A percentile compares a stretch with the other conserved stretches of the same genome.
These are phyloP conservation scores for Arenaria interpres DNA, from an alignment of 2,113 vertebrate species.

Conservation along the genomic window DNA sequence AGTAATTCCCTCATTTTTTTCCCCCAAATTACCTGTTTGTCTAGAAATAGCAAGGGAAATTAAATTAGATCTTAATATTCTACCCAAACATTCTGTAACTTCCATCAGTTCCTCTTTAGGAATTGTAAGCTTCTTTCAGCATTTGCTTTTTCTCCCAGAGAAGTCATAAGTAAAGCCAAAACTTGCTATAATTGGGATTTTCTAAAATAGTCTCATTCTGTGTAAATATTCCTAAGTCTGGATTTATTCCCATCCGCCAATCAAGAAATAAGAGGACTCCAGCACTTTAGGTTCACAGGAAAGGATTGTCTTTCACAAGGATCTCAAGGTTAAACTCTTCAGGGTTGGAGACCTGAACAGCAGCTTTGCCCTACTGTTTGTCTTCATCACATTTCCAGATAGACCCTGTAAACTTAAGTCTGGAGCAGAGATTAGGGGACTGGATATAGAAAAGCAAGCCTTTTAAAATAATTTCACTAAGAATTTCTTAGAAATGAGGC, in stretches of 20 bases:
- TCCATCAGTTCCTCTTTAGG: neutral
- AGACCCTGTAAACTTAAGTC: neutral
- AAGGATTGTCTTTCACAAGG: neutral
- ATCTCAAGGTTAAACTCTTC: neutral
- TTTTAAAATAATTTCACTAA: neutral
- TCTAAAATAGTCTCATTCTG: neutral
- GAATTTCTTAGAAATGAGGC: neutral
- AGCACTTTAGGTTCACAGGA: neutral
- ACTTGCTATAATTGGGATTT: neutral
- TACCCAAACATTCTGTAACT: neutral
- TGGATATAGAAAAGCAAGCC: neutral
- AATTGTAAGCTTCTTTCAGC: neutral
- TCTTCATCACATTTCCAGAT: neutral
- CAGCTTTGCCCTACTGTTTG: neutral
- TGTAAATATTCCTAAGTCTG: neutral
- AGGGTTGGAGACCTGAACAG: neutral
- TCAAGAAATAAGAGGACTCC: neutral
- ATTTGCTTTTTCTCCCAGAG: conserved; percentile 40
- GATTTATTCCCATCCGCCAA: neutral
- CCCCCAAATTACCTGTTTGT: neutral
- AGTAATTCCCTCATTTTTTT: neutral
- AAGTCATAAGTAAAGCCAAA: conserved; percentile 12
- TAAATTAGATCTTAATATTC: conserved; percentile 37
- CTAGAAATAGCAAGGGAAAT: conserved; percentile 18
- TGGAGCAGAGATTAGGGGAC: neutral